phyloP scores from a whole-genome alignment of 2,113 vertebrate genomes.

The Orycteropus afer region DNA sequence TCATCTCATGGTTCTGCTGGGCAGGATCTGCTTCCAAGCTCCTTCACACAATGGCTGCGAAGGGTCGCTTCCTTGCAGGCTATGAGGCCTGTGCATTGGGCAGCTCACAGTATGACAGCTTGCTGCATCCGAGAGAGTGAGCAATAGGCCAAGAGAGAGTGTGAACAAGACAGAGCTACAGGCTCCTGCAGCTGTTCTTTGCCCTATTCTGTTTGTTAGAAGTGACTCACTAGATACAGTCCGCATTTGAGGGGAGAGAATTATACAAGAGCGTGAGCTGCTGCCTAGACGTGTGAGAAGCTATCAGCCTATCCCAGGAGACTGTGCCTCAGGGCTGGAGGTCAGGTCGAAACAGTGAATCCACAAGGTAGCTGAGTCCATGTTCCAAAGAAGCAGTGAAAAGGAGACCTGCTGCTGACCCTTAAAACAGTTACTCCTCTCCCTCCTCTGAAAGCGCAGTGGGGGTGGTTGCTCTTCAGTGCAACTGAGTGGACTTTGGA shows the following conservation, averaged over 20 bases:
- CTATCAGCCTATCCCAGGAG: rapidly evolving
- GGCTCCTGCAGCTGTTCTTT: rapidly evolving
- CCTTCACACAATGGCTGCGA: background rate
- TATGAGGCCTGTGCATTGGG: rapidly evolving
- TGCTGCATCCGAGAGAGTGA: background rate
- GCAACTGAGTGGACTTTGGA: too few relatives aligned
- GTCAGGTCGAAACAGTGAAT: background rate
- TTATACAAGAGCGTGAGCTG: background rate
- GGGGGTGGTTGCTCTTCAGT: too few relatives aligned
- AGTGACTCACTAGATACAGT: background rate
- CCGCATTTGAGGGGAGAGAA: rapidly evolving
- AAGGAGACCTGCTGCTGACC: background rate
- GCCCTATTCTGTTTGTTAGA: too few relatives aligned
- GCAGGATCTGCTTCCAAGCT: too few relatives aligned
- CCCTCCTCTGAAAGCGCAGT: too few relatives aligned
- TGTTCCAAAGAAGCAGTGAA: background rate
- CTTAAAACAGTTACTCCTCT: too few relatives aligned
- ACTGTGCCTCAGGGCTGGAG: rapidly evolving
- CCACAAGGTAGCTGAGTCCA: rapidly evolving
- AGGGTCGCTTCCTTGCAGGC: background rate
- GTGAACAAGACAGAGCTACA: rapidly evolving
- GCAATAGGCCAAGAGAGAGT: background rate
- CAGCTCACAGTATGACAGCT: rapidly evolving
- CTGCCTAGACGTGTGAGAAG: rapidly evolving
- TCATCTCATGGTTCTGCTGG: background rate